Percentiles rank a stretch among this genome's conserved stretches.
Conservation (phyloP, 2,888 invertebrate genomes). For the Hylaea fasciaria region DNA sequence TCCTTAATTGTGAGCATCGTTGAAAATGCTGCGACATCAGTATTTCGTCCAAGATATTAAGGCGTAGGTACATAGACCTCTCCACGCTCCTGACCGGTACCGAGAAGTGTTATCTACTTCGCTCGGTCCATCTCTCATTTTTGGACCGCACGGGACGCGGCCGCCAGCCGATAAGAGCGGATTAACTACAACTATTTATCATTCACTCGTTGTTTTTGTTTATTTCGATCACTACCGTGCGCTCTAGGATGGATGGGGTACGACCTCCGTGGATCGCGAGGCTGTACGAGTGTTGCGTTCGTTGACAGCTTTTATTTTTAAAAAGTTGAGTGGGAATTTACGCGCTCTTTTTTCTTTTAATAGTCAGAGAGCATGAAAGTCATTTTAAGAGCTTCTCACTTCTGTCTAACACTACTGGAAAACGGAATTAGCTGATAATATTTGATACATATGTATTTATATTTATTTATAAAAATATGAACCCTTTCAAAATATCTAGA, state of each 20-base stretch:
- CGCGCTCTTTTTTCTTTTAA: conserved; percentile 4
- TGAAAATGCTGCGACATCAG: too few relatives aligned
- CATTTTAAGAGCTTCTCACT: not conserved
- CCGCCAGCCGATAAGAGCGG: conserved; percentile 76
- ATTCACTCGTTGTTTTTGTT: conserved; percentile 73
- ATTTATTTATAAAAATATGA: too few relatives aligned
- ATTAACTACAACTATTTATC: conserved; percentile 83
- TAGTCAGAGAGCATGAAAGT: not conserved
- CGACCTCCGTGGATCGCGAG: conserved; percentile 61
- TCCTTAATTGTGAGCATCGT: too few relatives aligned
- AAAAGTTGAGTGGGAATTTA: conserved; percentile 20
- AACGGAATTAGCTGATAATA: too few relatives aligned
- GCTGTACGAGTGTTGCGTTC: conserved; percentile 41
- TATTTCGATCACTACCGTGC: conserved; percentile 70
- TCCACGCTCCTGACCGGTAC: conserved; percentile 70
- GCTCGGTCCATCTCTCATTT: conserved; percentile 80
- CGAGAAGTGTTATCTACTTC: conserved; percentile 75
- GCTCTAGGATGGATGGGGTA: conserved; percentile 58
- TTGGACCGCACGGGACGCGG: conserved; percentile 80
- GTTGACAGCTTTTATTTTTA: conserved; percentile 46
- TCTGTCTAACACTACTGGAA: not conserved
- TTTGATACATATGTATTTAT: too few relatives aligned
- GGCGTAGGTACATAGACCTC: conserved; percentile 48
- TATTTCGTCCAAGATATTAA: not conserved
- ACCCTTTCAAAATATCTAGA: too few relatives aligned